Conservation (phyloP, 2,888 invertebrate species). For the Dasysyrphus albostriatus region DNA sequence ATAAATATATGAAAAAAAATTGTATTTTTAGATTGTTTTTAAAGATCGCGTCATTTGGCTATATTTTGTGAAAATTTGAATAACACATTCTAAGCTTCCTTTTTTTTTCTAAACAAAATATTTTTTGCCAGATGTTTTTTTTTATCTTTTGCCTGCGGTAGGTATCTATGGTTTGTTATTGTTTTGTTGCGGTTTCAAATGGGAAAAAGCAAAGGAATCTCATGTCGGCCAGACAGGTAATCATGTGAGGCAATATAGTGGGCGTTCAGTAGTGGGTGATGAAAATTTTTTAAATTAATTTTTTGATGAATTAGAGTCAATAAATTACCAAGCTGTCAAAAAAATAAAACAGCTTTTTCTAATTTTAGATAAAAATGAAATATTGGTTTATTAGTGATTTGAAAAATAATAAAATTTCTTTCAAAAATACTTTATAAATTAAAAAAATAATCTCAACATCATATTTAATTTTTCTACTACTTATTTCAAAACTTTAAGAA, state of each 20-base stretch:
- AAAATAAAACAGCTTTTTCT: not conserved
- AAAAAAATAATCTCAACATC: no score
- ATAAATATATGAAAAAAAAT: constrained; percentile 8
- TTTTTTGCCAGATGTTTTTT: constrained; percentile 20
- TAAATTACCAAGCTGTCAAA: not conserved
- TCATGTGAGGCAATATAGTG: constrained; percentile 36
- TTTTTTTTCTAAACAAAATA: not conserved
- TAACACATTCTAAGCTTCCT: not conserved
- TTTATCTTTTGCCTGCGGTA: not conserved
- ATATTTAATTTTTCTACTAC: no score
- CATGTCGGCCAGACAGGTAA: constrained; percentile 28
- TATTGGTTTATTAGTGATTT: no score
- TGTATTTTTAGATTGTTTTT: not conserved
- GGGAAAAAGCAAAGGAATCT: not conserved
- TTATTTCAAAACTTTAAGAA: no score
- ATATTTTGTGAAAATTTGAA: constrained; percentile 14
- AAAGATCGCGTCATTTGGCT: constrained; percentile 22
- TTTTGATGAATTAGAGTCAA: not conserved
- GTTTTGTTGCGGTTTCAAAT: constrained; percentile 11
- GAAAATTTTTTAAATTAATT: not conserved
- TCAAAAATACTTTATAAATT: no score
- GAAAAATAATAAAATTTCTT: no score
- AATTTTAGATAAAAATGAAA: not conserved
- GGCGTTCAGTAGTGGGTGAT: constrained; percentile 10
- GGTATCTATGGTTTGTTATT: constrained; percentile 7